phyloP scores from a whole-genome alignment of 2,797 vertebrate species.

The Perodicticus potto region DNA sequence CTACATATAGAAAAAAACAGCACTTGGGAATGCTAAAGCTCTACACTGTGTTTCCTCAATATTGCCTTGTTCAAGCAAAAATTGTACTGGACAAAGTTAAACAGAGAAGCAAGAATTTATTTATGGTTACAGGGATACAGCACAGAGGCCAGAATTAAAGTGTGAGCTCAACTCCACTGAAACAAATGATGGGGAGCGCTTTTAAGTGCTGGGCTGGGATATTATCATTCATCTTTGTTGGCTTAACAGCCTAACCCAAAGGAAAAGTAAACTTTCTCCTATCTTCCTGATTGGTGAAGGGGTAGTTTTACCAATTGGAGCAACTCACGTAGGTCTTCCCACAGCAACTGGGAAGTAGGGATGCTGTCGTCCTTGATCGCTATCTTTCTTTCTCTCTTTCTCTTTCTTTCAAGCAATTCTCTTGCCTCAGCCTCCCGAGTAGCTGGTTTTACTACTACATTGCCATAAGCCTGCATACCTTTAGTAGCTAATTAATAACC shows the following conservation, averaged over 20 bases:
- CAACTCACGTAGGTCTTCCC: neutral
- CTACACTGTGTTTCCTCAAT: neutral
- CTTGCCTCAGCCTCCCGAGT: no score
- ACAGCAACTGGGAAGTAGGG: neutral
- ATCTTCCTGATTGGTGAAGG: neutral
- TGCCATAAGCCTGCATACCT: no score
- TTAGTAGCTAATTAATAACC: no score
- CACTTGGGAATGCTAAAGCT: neutral
- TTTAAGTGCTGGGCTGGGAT: neutral
- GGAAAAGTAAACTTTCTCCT: neutral
- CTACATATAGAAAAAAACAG: neutral
- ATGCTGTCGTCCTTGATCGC: neutral
- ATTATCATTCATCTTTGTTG: neutral
- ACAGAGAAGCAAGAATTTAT: neutral
- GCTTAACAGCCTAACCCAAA: neutral
- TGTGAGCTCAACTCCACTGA: neutral
- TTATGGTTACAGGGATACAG: neutral
- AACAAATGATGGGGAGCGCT: neutral
- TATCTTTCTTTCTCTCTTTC: no score
- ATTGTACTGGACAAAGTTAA: neutral
- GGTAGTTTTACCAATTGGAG: neutral
- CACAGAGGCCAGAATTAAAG: neutral
- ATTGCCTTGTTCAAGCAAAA: neutral
- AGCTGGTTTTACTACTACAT: no score
- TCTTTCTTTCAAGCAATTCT: no score